Conservation (phyloP, 1,140 invertebrate genomes). For the Brachionus asplanchnoidis region DNA sequence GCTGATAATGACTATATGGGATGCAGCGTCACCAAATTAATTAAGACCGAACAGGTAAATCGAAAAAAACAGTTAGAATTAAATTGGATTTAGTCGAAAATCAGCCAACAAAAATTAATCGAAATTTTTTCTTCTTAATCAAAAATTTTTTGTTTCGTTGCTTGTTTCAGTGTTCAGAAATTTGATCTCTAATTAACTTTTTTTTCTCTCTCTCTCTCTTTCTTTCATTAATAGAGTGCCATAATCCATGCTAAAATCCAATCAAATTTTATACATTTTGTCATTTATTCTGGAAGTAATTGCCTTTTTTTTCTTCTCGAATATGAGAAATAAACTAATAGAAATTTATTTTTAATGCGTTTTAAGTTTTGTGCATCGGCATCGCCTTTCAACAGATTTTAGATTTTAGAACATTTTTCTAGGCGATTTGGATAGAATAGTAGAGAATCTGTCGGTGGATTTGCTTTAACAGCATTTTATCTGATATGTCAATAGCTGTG, state of each 20-base stretch:
- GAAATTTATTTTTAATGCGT: neutral
- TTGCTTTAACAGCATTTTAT: neutral
- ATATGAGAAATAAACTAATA: neutral
- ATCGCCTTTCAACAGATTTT: neutral
- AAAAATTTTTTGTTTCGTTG: neutral
- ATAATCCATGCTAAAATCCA: slow-evolving; percentile 14
- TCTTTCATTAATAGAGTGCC: slow-evolving; percentile 11
- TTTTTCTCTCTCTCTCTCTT: neutral
- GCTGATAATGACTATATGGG: slow-evolving; percentile 29
- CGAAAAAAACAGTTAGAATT: slow-evolving; percentile 13
- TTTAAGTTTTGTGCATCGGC: neutral
- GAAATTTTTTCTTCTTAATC: neutral
- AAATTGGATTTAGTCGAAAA: slow-evolving; percentile 21
- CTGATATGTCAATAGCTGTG: slow-evolving; percentile 10
- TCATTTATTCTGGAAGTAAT: slow-evolving; percentile 36
- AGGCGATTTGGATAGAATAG: neutral
- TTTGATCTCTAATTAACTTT: slow-evolving; percentile 24
- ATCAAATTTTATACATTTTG: slow-evolving; percentile 27
- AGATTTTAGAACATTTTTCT: neutral
- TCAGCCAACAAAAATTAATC: slow-evolving; percentile 5
- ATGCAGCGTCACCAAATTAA: neutral
- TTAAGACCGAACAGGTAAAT: slow-evolving; percentile 6
- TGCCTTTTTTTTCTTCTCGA: neutral
- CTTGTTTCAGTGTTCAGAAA: neutral
- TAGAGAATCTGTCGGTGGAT: neutral